These are phyloP conservation scores for Steinernema feltiae DNA, from an alignment of 1,140 invertebrate genomes.

Conservation along the genomic window DNA sequence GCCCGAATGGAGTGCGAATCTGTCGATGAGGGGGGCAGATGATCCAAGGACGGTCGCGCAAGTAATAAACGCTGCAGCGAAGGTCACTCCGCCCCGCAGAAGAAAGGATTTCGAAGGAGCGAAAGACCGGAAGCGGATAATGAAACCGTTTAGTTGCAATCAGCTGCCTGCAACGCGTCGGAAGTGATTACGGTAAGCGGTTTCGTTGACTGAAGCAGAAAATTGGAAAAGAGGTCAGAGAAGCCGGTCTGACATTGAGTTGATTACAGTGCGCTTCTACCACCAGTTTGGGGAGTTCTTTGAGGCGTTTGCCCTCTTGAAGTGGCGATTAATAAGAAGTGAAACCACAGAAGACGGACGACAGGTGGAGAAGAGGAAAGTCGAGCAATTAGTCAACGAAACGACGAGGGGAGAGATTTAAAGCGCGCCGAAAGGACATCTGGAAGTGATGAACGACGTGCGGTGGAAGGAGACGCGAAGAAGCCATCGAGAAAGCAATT, in stretches of 20 bases:
- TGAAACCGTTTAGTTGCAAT: not conserved
- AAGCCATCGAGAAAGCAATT: conserved; percentile 4
- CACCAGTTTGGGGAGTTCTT: no score
- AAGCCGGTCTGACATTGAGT: no score
- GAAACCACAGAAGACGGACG: no score
- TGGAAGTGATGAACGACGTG: not conserved
- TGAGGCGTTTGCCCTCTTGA: no score
- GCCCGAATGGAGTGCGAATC: no score
- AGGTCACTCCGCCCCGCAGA: not conserved
- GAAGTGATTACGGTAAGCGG: no score
- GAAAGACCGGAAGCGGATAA: not conserved
- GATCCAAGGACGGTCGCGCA: not conserved
- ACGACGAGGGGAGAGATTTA: not conserved
- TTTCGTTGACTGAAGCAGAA: no score
- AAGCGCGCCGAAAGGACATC: no score
- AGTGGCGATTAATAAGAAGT: no score
- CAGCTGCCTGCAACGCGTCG: no score
- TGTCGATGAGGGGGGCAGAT: not conserved
- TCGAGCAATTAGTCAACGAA: not conserved
- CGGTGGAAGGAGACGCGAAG: not conserved
- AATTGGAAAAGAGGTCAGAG: no score
- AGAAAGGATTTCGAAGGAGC: not conserved
- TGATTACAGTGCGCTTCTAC: no score
- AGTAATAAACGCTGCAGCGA: not conserved
- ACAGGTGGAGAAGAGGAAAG: not conserved